Conservation (phyloP, 1,140 invertebrate species). For the Drosophila insularis region DNA sequence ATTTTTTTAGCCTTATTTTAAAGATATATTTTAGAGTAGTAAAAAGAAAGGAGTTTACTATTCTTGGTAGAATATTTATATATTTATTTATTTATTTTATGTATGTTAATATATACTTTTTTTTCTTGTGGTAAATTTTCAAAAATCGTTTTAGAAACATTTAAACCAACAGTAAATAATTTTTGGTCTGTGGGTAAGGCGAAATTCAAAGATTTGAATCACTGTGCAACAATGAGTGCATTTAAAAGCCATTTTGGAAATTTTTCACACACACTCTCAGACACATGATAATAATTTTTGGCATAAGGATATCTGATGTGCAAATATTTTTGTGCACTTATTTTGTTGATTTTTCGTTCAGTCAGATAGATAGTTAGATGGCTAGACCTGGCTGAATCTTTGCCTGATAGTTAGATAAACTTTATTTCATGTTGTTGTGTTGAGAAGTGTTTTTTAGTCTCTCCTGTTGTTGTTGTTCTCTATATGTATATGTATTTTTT, state of each 20-base stretch:
- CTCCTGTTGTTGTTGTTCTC: not conserved
- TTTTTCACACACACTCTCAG: slow-evolving; percentile 3
- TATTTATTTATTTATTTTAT: too few species aligned
- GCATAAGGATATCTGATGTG: slow-evolving; percentile 1
- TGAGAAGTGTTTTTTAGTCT: not conserved
- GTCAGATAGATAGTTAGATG: not conserved
- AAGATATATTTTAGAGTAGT: too few species aligned
- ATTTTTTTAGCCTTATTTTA: too few species aligned
- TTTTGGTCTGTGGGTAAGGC: too few species aligned
- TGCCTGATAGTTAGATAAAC: slow-evolving; percentile 4
- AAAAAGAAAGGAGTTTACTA: too few species aligned
- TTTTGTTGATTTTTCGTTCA: slow-evolving; percentile 5
- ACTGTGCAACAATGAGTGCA: not conserved
- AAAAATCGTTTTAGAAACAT: too few species aligned
- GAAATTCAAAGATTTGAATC: not conserved
- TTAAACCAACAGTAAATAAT: too few species aligned
- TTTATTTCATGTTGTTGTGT: not conserved
- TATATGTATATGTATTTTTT: not conserved
- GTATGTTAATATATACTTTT: too few species aligned
- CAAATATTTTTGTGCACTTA: slow-evolving; percentile 10
- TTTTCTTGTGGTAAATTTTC: too few species aligned
- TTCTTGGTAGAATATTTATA: too few species aligned
- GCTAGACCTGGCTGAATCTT: not conserved
- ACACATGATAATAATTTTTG: slow-evolving; percentile 3
- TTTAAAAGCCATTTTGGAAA: slow-evolving; percentile 7